Evolutionary conservation across 2,888 invertebrate species (phyloP).

Genomic region (Siphonodentalium dalli): DNA sequence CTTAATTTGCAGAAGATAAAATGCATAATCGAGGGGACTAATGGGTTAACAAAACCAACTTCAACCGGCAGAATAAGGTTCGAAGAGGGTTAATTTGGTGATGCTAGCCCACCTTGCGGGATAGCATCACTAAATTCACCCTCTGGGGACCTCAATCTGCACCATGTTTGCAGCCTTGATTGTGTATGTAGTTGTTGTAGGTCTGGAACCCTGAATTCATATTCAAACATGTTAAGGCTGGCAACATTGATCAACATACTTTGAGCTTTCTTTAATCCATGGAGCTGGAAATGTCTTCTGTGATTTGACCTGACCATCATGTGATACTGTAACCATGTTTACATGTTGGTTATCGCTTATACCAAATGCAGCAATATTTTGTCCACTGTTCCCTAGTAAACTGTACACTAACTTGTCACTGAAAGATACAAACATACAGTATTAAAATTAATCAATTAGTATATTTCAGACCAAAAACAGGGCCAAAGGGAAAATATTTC

Average conservation of each 20-base stretch:
- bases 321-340: constrained; percentile 38
- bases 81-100: no score
- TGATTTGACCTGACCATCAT: constrained; percentile 38
- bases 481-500: not conserved
- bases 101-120: no score
- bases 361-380: constrained; percentile 43
- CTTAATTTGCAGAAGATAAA: no score
- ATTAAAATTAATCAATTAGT: not conserved
- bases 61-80: no score
- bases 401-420: constrained; percentile 42
- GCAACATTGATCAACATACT: constrained; percentile 32
- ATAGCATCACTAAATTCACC: no score
- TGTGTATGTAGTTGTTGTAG: no score
- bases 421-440: constrained; percentile 15
- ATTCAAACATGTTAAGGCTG: not conserved
- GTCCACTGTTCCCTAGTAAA: constrained; percentile 32
- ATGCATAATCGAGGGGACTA: no score
- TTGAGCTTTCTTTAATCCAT: constrained; percentile 45
- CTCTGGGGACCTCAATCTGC: no score
- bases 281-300: constrained; percentile 43
- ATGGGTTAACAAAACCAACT: no score
- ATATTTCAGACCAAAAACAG: not conserved
- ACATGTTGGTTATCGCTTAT: constrained; percentile 44
- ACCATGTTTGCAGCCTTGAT: no score
- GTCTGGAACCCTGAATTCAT: no score